Base-by-base conservation (phyloP, 2,797 vertebrate species). In the Pangasius krempfi region DNA sequence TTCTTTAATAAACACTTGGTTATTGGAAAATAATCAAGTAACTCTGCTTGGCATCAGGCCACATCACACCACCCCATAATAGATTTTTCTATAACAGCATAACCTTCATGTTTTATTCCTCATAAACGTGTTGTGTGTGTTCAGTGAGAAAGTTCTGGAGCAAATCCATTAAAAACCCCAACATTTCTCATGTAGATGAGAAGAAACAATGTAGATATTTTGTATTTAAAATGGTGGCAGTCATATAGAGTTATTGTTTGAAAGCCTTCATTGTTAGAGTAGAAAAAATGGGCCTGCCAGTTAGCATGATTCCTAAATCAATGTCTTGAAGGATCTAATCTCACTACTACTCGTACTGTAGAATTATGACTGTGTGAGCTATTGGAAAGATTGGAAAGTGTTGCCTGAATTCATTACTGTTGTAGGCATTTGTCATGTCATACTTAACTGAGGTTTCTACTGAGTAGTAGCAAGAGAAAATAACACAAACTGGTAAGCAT, bases 351-450 rank as follows among this genome's bases (percentile, higher is more conserved):
- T 9, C 16, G 22, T 50, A 30, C 85, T 22, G 40, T 78, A 44
- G 75, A 78, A 76, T 86, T 78, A 30, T 78, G 37, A 78, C 56
- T 86, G 12, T 18, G n/a, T 50, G 72, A 62, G 56, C 58, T 86
- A 47, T 60, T 60, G 40, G 56, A 64, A 82, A 82, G 79, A 58
- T 37, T 37, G 68, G 52, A 72, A 56, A 44, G 33, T 30, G 44
- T 50, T 44, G 37, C 27, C 22, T 86, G 54, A 86, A 86, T 76
- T 76, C 70, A 75, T 76, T 62, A 76, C 58, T 47, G 76, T 80
- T 54, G 76, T 33, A 80, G 76, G 52, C 52, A 58, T 80, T 80
- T 22, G 16, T 79, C 50, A 40, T 3, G 18, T 60, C 20, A 60
- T 60, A 37, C 5, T 40, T 81, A 81, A 60, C 8, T 81, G 33